Conservation (phyloP, 2,113 vertebrate genomes). For the Gnathonemus echidnorhynchus region DNA sequence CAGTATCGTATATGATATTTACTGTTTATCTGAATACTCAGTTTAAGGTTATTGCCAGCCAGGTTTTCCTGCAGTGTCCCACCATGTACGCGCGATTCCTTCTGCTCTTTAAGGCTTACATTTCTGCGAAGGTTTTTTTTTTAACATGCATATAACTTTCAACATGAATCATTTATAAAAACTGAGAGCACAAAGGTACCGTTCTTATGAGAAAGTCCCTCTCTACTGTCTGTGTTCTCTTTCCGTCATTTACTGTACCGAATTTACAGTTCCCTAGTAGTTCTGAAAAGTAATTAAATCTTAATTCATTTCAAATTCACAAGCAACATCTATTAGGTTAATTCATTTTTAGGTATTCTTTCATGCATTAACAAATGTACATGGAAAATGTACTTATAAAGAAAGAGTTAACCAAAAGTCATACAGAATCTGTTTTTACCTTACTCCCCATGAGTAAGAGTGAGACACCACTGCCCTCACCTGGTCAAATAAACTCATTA, state of each 20-base stretch:
- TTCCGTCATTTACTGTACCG: not conserved
- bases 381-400: not conserved
- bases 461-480: slow-evolving; percentile 78
- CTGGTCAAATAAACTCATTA: slow-evolving; percentile 61
- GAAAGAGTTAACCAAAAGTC: not conserved
- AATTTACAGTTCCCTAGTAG: not conserved
- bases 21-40: not conserved
- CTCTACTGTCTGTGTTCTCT: not conserved
- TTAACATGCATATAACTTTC: not conserved
- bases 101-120: not conserved
- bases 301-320: not conserved
- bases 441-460: slow-evolving; percentile 9
- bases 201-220: not conserved
- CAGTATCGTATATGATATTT: not conserved
- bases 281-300: not conserved
- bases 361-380: not conserved
- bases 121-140: not conserved
- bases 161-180: not conserved
- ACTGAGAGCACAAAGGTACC: not conserved
- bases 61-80: not conserved
- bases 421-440: not conserved
- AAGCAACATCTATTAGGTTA: not conserved
- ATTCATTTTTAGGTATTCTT: not conserved
- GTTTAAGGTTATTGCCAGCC: not conserved
- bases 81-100: not conserved